phyloP scores from a whole-genome alignment of 2,113 vertebrate species.

The Ailurus styani region DNA sequence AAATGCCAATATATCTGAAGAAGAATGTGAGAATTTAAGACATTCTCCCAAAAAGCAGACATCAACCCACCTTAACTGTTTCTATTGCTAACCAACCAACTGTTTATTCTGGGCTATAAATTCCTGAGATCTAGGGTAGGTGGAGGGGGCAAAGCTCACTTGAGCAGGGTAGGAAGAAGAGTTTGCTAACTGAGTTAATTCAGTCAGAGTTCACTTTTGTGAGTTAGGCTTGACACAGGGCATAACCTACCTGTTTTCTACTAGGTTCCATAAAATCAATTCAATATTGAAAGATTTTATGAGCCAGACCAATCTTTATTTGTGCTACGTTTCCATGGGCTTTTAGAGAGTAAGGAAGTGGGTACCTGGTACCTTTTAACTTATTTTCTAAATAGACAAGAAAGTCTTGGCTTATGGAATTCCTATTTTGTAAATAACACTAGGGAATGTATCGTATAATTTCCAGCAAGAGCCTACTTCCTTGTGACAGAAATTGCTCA shows the following conservation, averaged over 20 bases:
- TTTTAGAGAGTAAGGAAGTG: not conserved
- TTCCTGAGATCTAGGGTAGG: not conserved
- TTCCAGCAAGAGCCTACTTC: not conserved
- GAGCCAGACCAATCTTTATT: not conserved
- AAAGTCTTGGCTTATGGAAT: not conserved
- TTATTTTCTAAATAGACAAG: not conserved
- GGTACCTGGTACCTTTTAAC: not conserved
- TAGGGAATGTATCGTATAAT: not conserved
- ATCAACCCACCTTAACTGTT: not conserved
- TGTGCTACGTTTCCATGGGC: not conserved
- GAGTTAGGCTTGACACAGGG: not conserved
- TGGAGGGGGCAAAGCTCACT: not conserved
- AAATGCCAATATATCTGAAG: not conserved
- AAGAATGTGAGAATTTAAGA: not conserved
- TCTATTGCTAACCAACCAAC: not conserved
- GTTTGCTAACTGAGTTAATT: not conserved
- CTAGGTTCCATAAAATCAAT: not conserved
- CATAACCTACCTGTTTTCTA: not conserved
- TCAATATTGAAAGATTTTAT: not conserved
- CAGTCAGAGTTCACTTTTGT: not conserved
- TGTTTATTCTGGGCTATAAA: not conserved
- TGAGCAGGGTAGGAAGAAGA: not conserved
- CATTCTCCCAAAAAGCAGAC: not conserved
- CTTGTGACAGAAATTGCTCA: not conserved
- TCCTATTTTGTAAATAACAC: not conserved